phyloP scores from a whole-genome alignment of 92 coral and sea anemone genomes.

The Scolanthus callimorphus region DNA sequence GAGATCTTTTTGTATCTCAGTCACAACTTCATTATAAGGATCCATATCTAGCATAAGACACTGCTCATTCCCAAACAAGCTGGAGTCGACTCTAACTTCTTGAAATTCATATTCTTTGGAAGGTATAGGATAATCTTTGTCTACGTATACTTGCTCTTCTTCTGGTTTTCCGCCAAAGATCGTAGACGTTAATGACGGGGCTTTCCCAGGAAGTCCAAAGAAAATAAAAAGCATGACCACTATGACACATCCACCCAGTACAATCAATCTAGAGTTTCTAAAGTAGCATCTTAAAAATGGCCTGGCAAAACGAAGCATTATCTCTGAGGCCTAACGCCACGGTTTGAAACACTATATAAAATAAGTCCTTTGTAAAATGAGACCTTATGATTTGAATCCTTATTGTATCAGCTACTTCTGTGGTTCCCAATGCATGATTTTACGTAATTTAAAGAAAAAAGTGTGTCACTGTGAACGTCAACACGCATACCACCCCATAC shows the following conservation, averaged over 20 bases:
- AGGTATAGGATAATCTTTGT: slow-evolving; percentile 16
- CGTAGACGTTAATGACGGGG: background rate
- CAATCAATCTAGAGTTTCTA: slow-evolving; percentile 22
- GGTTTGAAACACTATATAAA: too few relatives aligned
- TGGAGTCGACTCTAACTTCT: slow-evolving; percentile 9
- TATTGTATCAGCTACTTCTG: too few relatives aligned
- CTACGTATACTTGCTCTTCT: background rate
- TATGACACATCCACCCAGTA: background rate
- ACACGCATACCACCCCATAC: too few relatives aligned
- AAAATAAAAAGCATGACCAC: slow-evolving; percentile 5
- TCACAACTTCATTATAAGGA: slow-evolving; percentile 24
- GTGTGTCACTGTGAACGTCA: too few relatives aligned
- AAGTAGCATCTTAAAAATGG: slow-evolving; percentile 34
- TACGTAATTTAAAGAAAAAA: too few relatives aligned
- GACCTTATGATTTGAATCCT: too few relatives aligned
- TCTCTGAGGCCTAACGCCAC: too few relatives aligned
- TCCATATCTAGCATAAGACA: slow-evolving; percentile 41
- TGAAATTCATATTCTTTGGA: slow-evolving; percentile 6
- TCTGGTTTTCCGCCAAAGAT: background rate
- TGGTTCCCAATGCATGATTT: too few relatives aligned
- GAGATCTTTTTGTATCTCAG: slow-evolving; percentile 28
- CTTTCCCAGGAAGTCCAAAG: slow-evolving; percentile 1
- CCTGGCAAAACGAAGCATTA: background rate
- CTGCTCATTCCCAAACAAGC: slow-evolving; percentile 32
- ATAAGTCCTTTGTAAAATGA: too few relatives aligned